A percentile compares a stretch with the other conserved stretches of the same genome.
Conservation (phyloP, 2,888 invertebrate species). For the Ctena decussata region DNA sequence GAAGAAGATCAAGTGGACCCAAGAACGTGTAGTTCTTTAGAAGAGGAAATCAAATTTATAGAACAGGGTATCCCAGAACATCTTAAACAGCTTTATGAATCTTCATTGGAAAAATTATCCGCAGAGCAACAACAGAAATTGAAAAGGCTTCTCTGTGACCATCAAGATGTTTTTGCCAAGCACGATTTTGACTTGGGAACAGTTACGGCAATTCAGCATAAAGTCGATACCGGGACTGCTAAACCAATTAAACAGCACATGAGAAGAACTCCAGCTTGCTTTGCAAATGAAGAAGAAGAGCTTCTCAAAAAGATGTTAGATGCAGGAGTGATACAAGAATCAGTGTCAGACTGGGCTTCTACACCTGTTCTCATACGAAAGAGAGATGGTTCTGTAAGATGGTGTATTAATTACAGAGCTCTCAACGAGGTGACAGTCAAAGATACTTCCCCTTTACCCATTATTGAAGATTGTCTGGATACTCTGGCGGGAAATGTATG, state of each 20-base stretch:
- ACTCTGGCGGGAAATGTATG: constrained; percentile 25
- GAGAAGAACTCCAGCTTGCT: constrained; percentile 46
- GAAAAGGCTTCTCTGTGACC: background rate
- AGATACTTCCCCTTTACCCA: constrained; percentile 10
- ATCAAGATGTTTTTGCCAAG: constrained; percentile 29
- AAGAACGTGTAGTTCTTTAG: background rate
- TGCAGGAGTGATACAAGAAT: constrained; percentile 32
- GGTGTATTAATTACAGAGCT: constrained; percentile 43
- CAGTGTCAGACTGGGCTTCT: constrained; percentile 22
- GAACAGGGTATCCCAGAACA: background rate
- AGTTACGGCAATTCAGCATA: constrained; percentile 37
- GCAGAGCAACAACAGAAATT: background rate
- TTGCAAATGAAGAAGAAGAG: constrained; percentile 42
- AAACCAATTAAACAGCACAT: constrained; percentile 41
- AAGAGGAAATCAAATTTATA: background rate
- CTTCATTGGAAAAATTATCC: background rate
- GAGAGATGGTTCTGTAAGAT: constrained; percentile 39
- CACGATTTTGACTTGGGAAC: constrained; percentile 33
- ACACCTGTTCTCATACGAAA: background rate
- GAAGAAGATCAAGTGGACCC: too few species aligned
- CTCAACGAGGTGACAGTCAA: constrained; percentile 25
- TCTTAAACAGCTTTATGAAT: background rate
- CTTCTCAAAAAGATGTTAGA: background rate
- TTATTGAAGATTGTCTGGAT: constrained; percentile 31
- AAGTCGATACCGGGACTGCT: constrained; percentile 33